These are phyloP conservation scores for Distichodus sexfasciatus DNA, from an alignment of 2,797 vertebrate genomes.

Conservation along the genomic window DNA sequence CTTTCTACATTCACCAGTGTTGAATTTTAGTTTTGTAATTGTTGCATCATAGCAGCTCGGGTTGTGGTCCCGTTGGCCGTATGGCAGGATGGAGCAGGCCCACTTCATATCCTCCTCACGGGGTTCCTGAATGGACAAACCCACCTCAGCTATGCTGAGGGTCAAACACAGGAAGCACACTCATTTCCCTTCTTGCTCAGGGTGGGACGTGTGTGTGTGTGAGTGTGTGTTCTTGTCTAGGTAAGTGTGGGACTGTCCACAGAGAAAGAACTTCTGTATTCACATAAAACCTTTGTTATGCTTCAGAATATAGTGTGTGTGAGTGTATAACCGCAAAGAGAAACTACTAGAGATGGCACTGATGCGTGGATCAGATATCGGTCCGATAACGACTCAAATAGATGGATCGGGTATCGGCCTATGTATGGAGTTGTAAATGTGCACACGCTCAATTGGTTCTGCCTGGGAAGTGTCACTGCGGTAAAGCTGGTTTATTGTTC, in stretches of 20 bases:
- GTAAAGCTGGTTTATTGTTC: too few species aligned
- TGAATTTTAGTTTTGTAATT: too few species aligned
- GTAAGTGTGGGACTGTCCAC: neutral
- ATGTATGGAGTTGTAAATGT: too few species aligned
- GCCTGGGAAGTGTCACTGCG: too few species aligned
- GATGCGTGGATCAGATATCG: too few species aligned
- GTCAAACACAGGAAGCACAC: conserved; percentile 65
- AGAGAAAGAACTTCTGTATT: neutral
- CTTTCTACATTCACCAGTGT: too few species aligned
- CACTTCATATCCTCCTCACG: conserved; percentile 3
- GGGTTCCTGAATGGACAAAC: conserved; percentile 14
- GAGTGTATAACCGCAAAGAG: conserved; percentile 4
- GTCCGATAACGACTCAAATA: too few species aligned
- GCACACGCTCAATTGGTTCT: too few species aligned
- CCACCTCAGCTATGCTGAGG: conserved; percentile 41
- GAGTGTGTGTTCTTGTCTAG: conserved; percentile 17
- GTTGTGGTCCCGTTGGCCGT: neutral
- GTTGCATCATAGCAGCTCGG: neutral
- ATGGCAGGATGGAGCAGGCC: neutral
- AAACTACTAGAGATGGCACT: neutral
- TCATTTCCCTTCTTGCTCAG: conserved; percentile 73
- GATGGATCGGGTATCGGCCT: too few species aligned
- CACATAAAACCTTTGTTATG: neutral
- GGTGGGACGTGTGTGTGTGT: conserved; percentile 55
- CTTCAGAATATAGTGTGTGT: neutral